These are phyloP conservation scores for Xestobium rufovillosum DNA, from an alignment of 2,888 invertebrate genomes.

Conservation along the genomic window DNA sequence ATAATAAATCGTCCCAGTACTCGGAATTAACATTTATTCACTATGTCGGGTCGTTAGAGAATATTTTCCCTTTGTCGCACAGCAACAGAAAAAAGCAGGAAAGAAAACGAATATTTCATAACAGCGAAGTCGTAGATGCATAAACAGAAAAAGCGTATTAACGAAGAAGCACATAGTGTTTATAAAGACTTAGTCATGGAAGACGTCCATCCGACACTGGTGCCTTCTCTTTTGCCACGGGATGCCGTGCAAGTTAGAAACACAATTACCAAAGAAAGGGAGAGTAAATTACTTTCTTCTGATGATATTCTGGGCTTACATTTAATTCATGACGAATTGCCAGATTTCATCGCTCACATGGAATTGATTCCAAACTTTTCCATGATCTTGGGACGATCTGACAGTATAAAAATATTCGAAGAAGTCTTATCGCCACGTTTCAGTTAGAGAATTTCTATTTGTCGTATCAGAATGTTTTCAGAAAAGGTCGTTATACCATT, in stretches of 20 bases:
- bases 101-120: conserved; percentile 1
- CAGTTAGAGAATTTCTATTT: no score
- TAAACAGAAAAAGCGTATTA: conserved; percentile 1
- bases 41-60: neutral
- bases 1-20: no score
- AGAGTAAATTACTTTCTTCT: conserved; percentile 6
- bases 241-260: conserved; percentile 4
- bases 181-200: conserved; percentile 5
- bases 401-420: neutral
- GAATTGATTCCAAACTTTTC: conserved; percentile 6
- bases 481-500: no score
- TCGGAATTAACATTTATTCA: neutral
- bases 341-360: conserved; percentile 6
- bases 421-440: no score
- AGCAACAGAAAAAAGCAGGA: conserved; percentile 1
- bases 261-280: conserved; percentile 4
- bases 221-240: conserved; percentile 2
- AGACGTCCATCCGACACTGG: conserved; percentile 3
- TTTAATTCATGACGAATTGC: conserved; percentile 6
- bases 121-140: conserved; percentile 2
- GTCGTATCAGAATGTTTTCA: no score
- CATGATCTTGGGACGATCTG: conserved; percentile 2
- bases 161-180: conserved; percentile 6
- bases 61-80: neutral
- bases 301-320: conserved; percentile 4